These are phyloP conservation scores for Melanogrammus aeglefinus DNA, from an alignment of 2,797 vertebrate species.

Conservation along the genomic window DNA sequence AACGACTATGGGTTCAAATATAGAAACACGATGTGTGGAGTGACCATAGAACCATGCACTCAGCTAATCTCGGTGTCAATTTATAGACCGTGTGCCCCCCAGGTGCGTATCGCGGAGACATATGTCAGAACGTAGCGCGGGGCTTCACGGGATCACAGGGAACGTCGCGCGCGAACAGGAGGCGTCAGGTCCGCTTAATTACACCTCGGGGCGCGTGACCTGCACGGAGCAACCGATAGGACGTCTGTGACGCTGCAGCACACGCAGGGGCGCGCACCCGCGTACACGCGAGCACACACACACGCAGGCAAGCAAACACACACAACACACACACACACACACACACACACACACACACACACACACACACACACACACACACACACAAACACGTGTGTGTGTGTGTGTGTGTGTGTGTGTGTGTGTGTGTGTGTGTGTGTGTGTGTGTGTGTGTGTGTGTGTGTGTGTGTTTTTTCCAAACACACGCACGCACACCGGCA, in stretches of 20 bases:
- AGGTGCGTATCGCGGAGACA: slow-evolving; percentile 27
- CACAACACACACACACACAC: not conserved
- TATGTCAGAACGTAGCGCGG: slow-evolving; percentile 51
- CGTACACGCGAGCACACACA: not conserved
- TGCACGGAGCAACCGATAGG: slow-evolving; percentile 60
- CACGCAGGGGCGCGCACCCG: not conserved
- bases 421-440: no score
- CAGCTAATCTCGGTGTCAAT: slow-evolving; percentile 57
- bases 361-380: not conserved
- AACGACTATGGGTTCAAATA: no score
- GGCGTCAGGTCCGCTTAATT: slow-evolving; percentile 53
- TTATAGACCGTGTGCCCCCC: slow-evolving; percentile 37
- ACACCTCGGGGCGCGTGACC: slow-evolving; percentile 60
- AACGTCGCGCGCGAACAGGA: slow-evolving; percentile 9
- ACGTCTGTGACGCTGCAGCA: slow-evolving; percentile 30
- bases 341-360: slow-evolving; percentile 18
- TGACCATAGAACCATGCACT: no score
- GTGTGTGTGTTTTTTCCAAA: no score
- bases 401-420: no score
- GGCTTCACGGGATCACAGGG: slow-evolving; percentile 36
- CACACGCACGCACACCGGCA: slow-evolving; percentile 10
- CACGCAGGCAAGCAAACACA: not conserved
- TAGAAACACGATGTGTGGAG: no score
- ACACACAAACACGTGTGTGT: slow-evolving; percentile 10
- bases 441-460: no score